phyloP scores from a whole-genome alignment of 2,888 invertebrate genomes.

The Drosophila rellima region DNA sequence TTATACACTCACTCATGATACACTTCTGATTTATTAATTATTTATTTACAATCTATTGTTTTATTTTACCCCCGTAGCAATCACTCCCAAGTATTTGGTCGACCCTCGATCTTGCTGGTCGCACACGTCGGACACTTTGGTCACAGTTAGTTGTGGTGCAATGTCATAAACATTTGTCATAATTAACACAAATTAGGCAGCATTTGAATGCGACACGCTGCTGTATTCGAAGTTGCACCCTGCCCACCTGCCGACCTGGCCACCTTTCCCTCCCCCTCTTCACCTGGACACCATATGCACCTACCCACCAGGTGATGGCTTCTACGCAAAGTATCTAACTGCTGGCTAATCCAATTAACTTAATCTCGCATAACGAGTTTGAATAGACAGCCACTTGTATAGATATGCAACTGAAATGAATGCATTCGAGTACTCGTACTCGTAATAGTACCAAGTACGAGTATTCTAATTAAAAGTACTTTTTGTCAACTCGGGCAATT shows the following conservation, averaged over 20 bases:
- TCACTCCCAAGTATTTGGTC: constrained; percentile 12
- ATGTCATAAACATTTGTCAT: constrained; percentile 73
- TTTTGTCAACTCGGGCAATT: constrained; percentile 59
- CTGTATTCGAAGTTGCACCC: constrained; percentile 35
- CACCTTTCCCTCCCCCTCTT: neutral
- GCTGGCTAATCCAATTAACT: constrained; percentile 71
- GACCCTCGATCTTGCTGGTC: constrained; percentile 40
- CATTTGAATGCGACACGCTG: constrained; percentile 46
- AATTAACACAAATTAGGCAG: constrained; percentile 72
- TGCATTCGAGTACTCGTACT: constrained; percentile 19
- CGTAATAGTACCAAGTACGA: constrained; percentile 20
- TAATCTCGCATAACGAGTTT: constrained; percentile 73
- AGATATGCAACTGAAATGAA: constrained; percentile 27
- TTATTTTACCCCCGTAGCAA: neutral
- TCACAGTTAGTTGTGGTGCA: constrained; percentile 19
- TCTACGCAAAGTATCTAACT: constrained; percentile 35
- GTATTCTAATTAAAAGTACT: constrained; percentile 67
- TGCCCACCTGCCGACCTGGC: constrained; percentile 31
- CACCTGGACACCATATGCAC: neutral
- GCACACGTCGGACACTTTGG: constrained; percentile 5
- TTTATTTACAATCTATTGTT: too few relatives aligned
- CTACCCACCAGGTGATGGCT: constrained; percentile 25
- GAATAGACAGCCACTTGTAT: constrained; percentile 31
- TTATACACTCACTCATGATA: too few relatives aligned
- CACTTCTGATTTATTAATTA: too few relatives aligned